Percentiles rank a stretch among this genome's conserved stretches.
phyloP scores from a whole-genome alignment of 2,888 invertebrate genomes.

The Xestia rhomboidea region DNA sequence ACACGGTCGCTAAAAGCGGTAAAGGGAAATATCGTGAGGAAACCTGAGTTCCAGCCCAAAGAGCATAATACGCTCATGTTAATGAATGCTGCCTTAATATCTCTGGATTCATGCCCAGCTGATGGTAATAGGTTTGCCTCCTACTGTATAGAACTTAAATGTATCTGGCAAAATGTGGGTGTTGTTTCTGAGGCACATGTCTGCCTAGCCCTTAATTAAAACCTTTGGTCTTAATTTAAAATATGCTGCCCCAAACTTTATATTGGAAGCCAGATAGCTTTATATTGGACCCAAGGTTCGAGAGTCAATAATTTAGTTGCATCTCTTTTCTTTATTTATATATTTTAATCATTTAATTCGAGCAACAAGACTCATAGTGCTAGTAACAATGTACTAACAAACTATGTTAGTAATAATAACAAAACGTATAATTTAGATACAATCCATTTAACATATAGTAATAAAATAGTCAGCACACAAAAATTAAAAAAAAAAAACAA shows the following conservation, averaged over 20 bases:
- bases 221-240: background rate
- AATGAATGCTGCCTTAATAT: background rate
- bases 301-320: background rate
- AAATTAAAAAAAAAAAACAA: no score
- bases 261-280: no score
- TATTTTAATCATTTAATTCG: no score
- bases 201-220: background rate
- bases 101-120: background rate
- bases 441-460: no score
- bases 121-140: background rate
- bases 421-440: no score
- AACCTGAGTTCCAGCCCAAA: background rate
- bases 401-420: no score
- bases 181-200: background rate
- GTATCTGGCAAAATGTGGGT: background rate
- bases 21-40: background rate
- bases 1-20: background rate
- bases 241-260: background rate
- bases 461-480: no score
- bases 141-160: background rate
- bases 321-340: no score
- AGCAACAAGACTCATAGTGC: no score
- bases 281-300: background rate
- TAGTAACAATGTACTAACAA: no score
- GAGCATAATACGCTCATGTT: background rate